Conservation (phyloP, 1,140 invertebrate species). For the Drosophila watanabei region DNA sequence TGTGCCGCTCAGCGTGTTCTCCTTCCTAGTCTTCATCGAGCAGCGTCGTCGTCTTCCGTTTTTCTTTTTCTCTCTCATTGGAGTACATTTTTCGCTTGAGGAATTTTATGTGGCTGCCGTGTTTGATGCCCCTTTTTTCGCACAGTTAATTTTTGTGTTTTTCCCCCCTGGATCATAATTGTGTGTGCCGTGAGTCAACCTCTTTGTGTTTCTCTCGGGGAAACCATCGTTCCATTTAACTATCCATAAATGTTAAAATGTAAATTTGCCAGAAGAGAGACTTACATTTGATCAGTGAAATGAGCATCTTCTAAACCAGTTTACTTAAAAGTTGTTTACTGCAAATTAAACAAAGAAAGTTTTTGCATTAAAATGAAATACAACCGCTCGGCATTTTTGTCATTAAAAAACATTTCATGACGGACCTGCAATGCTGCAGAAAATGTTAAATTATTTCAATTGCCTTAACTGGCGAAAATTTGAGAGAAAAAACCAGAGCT, state of each 20-base stretch:
- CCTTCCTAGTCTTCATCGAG: conserved; percentile 27
- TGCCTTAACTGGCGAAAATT: conserved; percentile 39
- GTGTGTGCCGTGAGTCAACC: conserved; percentile 39
- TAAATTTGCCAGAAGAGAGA: conserved; percentile 9
- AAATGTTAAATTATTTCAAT: conserved; percentile 36
- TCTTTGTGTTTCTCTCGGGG: conserved; percentile 22
- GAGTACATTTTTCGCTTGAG: conserved; percentile 82
- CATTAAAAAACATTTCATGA: conserved; percentile 21
- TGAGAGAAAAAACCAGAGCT: conserved; percentile 3
- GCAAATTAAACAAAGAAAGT: conserved; percentile 33
- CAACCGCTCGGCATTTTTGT: not conserved
- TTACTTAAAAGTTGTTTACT: not conserved
- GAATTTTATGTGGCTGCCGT: conserved; percentile 74
- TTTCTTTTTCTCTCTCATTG: conserved; percentile 63
- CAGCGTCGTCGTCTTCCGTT: conserved; percentile 22
- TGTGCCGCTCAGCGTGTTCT: conserved; percentile 36
- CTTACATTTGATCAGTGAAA: not conserved
- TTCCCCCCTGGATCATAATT: conserved; percentile 33
- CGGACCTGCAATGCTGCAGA: conserved; percentile 32
- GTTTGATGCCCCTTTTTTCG: conserved; percentile 76
- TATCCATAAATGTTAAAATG: conserved; percentile 18
- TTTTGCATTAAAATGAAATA: conserved; percentile 6
- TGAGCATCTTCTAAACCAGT: conserved; percentile 7
- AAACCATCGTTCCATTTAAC: conserved; percentile 19
- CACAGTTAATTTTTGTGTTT: conserved; percentile 70